Conservation (phyloP, 1,140 invertebrate species). For the Pogonognathellus flavescens region DNA sequence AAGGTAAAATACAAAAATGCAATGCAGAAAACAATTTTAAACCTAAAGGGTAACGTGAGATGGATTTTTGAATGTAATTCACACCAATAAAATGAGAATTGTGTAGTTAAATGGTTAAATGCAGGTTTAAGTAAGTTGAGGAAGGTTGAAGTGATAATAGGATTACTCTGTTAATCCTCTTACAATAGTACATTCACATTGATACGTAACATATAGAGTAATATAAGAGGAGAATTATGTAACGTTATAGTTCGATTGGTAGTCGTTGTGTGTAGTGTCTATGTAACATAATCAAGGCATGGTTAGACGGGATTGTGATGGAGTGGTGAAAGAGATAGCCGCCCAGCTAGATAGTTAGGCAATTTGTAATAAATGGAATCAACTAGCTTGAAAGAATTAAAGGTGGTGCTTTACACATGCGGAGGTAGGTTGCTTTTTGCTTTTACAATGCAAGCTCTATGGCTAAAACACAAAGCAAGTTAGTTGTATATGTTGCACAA, state of each 20-base stretch:
- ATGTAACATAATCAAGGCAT: conserved; percentile 37
- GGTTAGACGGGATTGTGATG: conserved; percentile 39
- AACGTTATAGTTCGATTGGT: background rate
- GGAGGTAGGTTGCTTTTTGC: conserved; percentile 12
- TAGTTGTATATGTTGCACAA: background rate
- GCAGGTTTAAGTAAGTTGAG: conserved; percentile 1
- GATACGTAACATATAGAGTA: background rate
- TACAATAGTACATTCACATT: background rate
- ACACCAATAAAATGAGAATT: background rate
- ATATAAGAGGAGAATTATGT: background rate
- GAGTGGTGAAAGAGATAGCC: conserved; percentile 49
- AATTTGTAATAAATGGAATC: conserved; percentile 49
- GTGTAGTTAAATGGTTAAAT: conserved; percentile 38
- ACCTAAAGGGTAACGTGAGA: background rate
- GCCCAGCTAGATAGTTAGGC: conserved; percentile 41
- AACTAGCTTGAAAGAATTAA: conserved; percentile 48
- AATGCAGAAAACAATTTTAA: no score
- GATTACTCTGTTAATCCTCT: conserved; percentile 29
- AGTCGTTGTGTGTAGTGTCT: background rate
- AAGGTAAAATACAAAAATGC: no score
- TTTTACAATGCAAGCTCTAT: background rate
- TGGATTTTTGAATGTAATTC: background rate
- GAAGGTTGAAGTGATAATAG: conserved; percentile 18
- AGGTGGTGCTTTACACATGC: conserved; percentile 45
- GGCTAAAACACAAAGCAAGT: background rate